Evolutionary conservation across 1,140 invertebrate genomes (phyloP).

Genomic region (Eubasilissa regina): DNA sequence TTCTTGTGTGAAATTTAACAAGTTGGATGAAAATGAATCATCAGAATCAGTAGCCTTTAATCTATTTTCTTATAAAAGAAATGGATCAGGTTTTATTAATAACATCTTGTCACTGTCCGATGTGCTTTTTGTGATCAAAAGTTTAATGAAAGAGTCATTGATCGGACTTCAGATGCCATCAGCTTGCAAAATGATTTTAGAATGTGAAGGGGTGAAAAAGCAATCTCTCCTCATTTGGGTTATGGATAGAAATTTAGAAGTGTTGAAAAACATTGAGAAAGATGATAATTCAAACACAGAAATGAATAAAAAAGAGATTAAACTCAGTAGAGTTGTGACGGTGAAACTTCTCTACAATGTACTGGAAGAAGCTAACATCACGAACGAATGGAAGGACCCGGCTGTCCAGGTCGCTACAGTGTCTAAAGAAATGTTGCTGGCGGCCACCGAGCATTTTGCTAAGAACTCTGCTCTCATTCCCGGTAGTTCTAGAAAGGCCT

Average conservation of each 20-base stretch:
- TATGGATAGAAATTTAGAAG: constrained; percentile 73
- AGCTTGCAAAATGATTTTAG: constrained; percentile 69
- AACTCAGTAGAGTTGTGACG: background rate
- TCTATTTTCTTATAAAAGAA: constrained; percentile 61
- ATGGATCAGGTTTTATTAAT: background rate
- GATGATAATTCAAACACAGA: constrained; percentile 64
- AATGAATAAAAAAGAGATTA: constrained; percentile 30
- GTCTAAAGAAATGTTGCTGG: constrained; percentile 73
- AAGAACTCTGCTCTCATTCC: constrained; percentile 73
- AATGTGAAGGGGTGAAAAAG: constrained; percentile 65
- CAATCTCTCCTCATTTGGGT: constrained; percentile 73
- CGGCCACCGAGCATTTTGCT: constrained; percentile 70
- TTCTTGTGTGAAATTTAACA: constrained; percentile 67
- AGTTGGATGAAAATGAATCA: constrained; percentile 53
- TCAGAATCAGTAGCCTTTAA: constrained; percentile 61
- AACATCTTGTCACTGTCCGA: constrained; percentile 63
- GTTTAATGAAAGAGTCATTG: constrained; percentile 68
- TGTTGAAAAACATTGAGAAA: constrained; percentile 63
- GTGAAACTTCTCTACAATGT: constrained; percentile 26
- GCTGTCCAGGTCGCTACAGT: constrained; percentile 68
- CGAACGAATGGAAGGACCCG: constrained; percentile 69
- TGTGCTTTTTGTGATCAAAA: constrained; percentile 70
- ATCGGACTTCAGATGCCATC: constrained; percentile 69
- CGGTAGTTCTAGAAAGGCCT: constrained; percentile 69
- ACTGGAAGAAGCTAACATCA: constrained; percentile 62